Conservation (phyloP, 2,797 vertebrate genomes). For the Ptychobarbus kaznakovi region DNA sequence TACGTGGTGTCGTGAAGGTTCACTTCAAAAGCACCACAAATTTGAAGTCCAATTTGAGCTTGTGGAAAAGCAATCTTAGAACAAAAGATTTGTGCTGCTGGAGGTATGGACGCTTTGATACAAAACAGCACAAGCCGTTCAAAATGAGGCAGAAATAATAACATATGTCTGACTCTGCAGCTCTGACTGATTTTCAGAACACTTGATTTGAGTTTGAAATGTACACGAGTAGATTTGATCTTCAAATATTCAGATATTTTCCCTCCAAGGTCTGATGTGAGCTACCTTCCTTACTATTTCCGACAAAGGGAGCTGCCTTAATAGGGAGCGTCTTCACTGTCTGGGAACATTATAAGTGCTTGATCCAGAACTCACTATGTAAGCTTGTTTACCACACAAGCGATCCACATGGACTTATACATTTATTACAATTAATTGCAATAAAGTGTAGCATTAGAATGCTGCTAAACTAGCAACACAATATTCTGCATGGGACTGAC, state of each 20-base stretch:
- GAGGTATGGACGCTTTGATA: neutral
- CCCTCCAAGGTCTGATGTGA: neutral
- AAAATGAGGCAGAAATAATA: conserved; percentile 29
- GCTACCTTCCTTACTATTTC: neutral
- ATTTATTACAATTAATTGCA: neutral
- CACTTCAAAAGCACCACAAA: conserved; percentile 13
- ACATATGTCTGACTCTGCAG: conserved; percentile 30
- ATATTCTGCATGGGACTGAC: too few species aligned
- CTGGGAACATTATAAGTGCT: neutral
- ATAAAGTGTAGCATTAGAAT: neutral
- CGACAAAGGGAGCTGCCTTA: neutral
- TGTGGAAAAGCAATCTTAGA: conserved; percentile 38
- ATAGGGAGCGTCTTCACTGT: neutral
- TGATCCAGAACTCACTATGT: neutral
- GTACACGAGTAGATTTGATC: neutral
- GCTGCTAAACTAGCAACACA: too few species aligned
- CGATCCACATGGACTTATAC: neutral
- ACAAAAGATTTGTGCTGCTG: conserved; percentile 23
- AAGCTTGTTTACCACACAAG: neutral
- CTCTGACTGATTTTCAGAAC: conserved; percentile 26
- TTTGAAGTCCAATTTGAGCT: conserved; percentile 25
- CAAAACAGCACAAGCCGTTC: neutral
- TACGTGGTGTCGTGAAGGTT: neutral
- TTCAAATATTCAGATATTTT: conserved; percentile 18
- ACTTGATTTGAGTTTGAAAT: conserved; percentile 29